Conservation (phyloP, 2,797 vertebrate species). For the Tarsius wallacei region DNA sequence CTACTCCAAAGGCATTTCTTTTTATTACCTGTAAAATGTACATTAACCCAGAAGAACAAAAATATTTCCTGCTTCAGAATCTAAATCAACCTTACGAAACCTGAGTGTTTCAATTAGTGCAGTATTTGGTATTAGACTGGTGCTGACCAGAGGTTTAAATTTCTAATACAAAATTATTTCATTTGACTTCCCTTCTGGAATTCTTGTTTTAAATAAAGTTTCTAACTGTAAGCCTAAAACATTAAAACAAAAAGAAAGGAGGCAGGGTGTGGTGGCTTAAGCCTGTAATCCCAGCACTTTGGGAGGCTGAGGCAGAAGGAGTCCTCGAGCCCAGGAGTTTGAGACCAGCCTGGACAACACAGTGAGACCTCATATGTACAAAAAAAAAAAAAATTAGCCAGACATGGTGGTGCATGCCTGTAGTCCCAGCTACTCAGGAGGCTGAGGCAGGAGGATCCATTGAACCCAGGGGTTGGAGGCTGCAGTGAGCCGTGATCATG, state of each 20-base stretch:
- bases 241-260: neutral
- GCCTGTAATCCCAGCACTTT: too few species aligned
- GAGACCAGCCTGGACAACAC: too few species aligned
- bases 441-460: too few species aligned
- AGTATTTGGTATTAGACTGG: neutral
- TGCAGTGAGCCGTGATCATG: too few species aligned
- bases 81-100: neutral
- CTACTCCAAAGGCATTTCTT: neutral
- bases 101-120: neutral
- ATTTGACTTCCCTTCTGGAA: conserved; percentile 13
- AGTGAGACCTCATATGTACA: too few species aligned
- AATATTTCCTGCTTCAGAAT: neutral
- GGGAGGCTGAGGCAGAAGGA: too few species aligned
- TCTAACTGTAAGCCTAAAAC: conserved; percentile 34
- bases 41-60: conserved; percentile 39
- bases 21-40: neutral
- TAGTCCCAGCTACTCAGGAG: too few species aligned
- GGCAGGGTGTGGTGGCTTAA: too few species aligned
- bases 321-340: too few species aligned
- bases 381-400: too few species aligned
- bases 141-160: neutral
- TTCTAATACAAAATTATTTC: neutral
- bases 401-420: too few species aligned
- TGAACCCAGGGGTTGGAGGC: too few species aligned
- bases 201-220: conserved; percentile 63